Conservation (phyloP, 2,888 invertebrate genomes). For the Eupithecia exiguata region DNA sequence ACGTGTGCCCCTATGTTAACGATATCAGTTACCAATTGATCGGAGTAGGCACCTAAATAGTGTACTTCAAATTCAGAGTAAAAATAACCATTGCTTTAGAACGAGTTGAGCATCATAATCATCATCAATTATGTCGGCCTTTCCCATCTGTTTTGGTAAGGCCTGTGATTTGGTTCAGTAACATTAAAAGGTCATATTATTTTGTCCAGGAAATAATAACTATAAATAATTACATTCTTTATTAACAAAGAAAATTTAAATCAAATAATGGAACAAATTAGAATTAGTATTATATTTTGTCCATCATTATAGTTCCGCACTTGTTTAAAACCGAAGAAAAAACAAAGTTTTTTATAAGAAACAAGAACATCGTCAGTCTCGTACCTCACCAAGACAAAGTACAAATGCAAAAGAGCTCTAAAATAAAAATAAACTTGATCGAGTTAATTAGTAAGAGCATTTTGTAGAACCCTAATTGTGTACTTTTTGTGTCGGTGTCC, state of each 20-base stretch:
- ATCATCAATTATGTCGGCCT: no score
- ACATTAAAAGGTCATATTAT: background rate
- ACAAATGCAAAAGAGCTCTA: constrained; percentile 60
- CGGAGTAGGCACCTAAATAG: no score
- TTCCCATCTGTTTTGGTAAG: background rate
- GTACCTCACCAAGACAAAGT: constrained; percentile 39
- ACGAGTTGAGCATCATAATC: no score
- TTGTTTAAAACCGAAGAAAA: background rate
- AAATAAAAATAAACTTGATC: constrained; percentile 73
- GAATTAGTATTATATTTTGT: no score
- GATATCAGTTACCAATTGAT: no score
- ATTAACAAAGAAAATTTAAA: no score
- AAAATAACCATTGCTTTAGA: no score
- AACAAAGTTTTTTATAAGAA: background rate
- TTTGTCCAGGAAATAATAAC: no score
- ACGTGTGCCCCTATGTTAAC: background rate
- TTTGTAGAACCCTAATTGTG: constrained; percentile 76
- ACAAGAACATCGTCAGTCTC: constrained; percentile 17
- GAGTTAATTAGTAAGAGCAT: constrained; percentile 77
- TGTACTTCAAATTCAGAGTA: no score
- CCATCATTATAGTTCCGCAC: background rate
- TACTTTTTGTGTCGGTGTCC: constrained; percentile 65
- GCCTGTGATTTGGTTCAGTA: background rate
- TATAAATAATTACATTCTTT: no score
- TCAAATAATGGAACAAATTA: no score